phyloP scores from a whole-genome alignment of 2,113 vertebrate species.

The Philantomba maxwellii region DNA sequence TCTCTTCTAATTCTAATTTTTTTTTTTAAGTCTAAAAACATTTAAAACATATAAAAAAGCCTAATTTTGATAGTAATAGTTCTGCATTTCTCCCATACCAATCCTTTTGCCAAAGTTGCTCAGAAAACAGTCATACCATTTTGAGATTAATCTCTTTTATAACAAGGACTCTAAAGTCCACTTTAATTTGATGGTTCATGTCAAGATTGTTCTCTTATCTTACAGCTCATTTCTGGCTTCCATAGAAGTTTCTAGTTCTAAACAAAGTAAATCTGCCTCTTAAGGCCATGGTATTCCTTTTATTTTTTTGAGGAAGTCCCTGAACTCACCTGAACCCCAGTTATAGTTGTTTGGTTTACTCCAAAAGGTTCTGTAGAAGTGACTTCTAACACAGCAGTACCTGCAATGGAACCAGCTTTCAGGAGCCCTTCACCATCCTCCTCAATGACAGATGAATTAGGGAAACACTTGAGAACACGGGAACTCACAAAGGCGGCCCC shows the following conservation, averaged over 20 bases:
- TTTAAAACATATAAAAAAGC: background rate
- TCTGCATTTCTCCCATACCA: background rate
- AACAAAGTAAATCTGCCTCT: background rate
- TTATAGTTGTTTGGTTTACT: constrained; percentile 79
- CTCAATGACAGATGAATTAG: constrained; percentile 75
- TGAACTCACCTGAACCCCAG: constrained; percentile 74
- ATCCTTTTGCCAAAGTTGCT: background rate
- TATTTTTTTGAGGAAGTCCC: background rate
- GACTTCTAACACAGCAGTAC: constrained; percentile 78
- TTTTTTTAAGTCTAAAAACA: background rate
- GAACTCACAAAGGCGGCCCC: constrained; percentile 71
- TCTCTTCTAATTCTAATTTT: background rate
- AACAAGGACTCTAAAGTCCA: background rate
- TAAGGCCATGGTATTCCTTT: background rate
- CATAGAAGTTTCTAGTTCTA: background rate
- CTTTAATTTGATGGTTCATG: background rate
- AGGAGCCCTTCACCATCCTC: constrained; percentile 69
- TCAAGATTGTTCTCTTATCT: background rate
- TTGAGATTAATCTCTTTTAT: background rate
- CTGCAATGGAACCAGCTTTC: constrained; percentile 74
- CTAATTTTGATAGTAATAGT: background rate
- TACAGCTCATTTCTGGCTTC: background rate
- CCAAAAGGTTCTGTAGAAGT: constrained; percentile 77
- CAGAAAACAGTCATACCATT: background rate
- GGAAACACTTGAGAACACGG: constrained; percentile 72